phyloP scores from a whole-genome alignment of 30 jellyfish, hydroid and myxozoan species.

The Aurelia aurita region DNA sequence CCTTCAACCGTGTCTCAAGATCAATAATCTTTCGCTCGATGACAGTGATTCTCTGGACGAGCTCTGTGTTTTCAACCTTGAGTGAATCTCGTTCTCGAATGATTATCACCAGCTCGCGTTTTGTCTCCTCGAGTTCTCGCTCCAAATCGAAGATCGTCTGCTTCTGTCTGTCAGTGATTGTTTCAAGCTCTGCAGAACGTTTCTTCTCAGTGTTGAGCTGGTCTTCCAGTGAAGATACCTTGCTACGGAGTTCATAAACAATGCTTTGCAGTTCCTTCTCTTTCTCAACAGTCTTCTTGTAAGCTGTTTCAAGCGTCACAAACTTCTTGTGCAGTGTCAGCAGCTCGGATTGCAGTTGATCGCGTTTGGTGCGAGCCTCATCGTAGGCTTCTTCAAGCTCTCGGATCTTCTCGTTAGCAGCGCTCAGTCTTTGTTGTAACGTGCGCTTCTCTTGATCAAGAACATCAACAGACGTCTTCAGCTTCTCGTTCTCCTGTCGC shows the following conservation, averaged over 20 bases:
- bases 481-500: conserved; percentile 91
- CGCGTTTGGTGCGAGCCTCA: conserved; percentile 82
- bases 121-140: conserved; percentile 77
- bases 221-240: conserved; percentile 71
- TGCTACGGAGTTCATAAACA: conserved; percentile 74
- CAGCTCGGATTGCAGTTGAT: conserved; percentile 87
- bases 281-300: conserved; percentile 88
- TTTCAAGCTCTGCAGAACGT: conserved; percentile 80
- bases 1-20: conserved; percentile 61
- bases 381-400: conserved; percentile 95
- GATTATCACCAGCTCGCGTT: conserved; percentile 66
- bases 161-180: conserved; percentile 77
- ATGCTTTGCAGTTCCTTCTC: conserved; percentile 82
- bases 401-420: conserved; percentile 85
- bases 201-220: conserved; percentile 75
- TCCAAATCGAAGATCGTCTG: conserved; percentile 87
- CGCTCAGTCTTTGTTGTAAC: conserved; percentile 69
- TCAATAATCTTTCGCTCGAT: conserved; percentile 75
- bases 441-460: conserved; percentile 92
- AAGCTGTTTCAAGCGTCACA: conserved; percentile 88
- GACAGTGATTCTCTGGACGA: conserved; percentile 59
- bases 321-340: conserved; percentile 84
- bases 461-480: conserved; percentile 73
- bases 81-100: conserved; percentile 84
- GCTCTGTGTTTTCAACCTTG: conserved; percentile 83